phyloP scores from a whole-genome alignment of 2,797 vertebrate genomes.

The Darevskia mixta region DNA sequence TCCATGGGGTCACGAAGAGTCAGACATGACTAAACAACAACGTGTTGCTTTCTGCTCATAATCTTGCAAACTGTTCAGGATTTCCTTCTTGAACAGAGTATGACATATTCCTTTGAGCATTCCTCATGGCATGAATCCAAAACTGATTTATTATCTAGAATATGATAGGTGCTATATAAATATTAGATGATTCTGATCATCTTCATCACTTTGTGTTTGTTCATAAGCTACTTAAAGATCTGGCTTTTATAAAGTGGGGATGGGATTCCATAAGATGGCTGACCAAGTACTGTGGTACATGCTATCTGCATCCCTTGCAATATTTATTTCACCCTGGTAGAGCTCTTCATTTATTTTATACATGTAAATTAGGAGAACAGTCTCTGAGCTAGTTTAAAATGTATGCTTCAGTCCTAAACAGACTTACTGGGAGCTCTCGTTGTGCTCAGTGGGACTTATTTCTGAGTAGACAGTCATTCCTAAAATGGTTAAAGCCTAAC shows the following conservation, averaged over 20 bases:
- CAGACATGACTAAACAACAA: too few species aligned
- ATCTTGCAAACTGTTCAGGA: background rate
- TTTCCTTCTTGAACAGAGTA: background rate
- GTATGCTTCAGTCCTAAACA: background rate
- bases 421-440: background rate
- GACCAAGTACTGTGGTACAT: background rate
- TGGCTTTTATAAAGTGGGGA: background rate
- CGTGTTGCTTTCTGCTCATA: background rate
- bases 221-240: background rate
- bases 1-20: too few species aligned
- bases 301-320: background rate
- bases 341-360: background rate
- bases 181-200: background rate
- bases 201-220: background rate
- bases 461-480: background rate
- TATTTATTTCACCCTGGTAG: background rate
- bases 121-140: background rate
- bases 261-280: background rate
- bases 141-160: background rate
- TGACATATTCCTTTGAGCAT: background rate
- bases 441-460: background rate
- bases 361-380: background rate
- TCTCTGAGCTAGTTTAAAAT: background rate
- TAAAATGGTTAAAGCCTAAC: background rate
- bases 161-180: background rate